phyloP scores from a whole-genome alignment of 2,888 invertebrate genomes.

The Tiphia femorata region DNA sequence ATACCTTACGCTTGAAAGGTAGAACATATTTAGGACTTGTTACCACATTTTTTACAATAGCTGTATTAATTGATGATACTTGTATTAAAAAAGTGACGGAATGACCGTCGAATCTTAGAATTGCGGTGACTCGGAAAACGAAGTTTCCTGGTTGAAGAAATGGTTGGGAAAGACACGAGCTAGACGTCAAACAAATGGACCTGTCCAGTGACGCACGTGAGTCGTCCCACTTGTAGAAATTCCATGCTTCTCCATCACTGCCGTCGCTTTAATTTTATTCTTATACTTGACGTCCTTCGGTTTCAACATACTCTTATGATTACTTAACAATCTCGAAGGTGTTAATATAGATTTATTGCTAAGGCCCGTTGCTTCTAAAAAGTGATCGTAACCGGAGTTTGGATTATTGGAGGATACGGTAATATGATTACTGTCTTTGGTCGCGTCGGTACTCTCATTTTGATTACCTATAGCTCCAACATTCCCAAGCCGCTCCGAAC shows the following conservation, averaged over 20 bases:
- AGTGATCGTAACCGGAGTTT: conserved; percentile 76
- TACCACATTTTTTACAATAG: no score
- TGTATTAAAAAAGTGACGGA: no score
- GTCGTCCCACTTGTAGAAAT: conserved; percentile 57
- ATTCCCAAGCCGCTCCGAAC: conserved; percentile 59
- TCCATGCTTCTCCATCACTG: conserved; percentile 70
- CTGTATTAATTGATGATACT: no score
- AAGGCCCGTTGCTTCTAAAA: conserved; percentile 83
- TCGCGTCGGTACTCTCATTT: conserved; percentile 65
- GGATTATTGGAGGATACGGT: conserved; percentile 65
- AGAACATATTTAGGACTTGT: no score
- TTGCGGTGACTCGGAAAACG: background rate
- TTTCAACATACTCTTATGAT: conserved; percentile 82
- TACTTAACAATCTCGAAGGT: conserved; percentile 77
- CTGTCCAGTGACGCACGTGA: conserved; percentile 70
- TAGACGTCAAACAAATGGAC: conserved; percentile 68
- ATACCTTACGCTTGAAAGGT: no score
- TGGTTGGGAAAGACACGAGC: conserved; percentile 36
- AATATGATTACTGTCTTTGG: conserved; percentile 61
- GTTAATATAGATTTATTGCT: conserved; percentile 83
- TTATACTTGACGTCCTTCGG: conserved; percentile 84
- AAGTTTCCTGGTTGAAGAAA: conserved; percentile 7
- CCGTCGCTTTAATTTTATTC: conserved; percentile 76
- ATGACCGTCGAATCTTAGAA: background rate
- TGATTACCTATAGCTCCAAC: conserved; percentile 58